Conservation (phyloP, 1,140 invertebrate species). For the Cataglyphis hispanica region DNA sequence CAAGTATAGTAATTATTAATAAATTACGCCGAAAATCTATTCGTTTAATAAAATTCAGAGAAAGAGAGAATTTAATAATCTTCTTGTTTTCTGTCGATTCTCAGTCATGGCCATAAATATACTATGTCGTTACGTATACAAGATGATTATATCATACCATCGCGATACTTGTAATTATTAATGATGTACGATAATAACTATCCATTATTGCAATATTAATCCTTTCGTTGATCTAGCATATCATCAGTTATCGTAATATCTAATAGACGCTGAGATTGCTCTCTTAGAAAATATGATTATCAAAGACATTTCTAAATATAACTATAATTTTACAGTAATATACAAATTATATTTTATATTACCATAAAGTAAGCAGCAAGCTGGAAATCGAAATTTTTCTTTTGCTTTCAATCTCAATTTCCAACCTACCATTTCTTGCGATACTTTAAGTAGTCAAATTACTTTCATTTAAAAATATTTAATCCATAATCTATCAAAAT, state of each 20-base stretch:
- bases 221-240: background rate
- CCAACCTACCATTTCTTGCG: no score
- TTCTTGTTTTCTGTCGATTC: no score
- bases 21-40: background rate
- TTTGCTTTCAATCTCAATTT: no score
- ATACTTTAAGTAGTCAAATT: no score
- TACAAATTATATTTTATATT: background rate
- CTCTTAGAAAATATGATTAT: background rate
- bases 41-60: background rate
- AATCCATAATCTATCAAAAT: no score
- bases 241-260: background rate
- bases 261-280: background rate
- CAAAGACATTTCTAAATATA: background rate
- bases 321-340: background rate
- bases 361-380: no score
- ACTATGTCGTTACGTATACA: background rate
- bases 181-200: conserved; percentile 29
- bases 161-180: conserved; percentile 16
- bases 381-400: background rate
- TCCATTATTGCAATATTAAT: conserved; percentile 19
- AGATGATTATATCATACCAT: conserved; percentile 30
- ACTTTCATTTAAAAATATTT: no score
- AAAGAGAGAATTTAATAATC: no score
- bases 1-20: background rate
- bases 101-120: no score